A percentile compares a stretch with the other conserved stretches of the same genome.
phyloP scores from a whole-genome alignment of 92 coral and sea anemone genomes.

The Desmophyllum pertusum region DNA sequence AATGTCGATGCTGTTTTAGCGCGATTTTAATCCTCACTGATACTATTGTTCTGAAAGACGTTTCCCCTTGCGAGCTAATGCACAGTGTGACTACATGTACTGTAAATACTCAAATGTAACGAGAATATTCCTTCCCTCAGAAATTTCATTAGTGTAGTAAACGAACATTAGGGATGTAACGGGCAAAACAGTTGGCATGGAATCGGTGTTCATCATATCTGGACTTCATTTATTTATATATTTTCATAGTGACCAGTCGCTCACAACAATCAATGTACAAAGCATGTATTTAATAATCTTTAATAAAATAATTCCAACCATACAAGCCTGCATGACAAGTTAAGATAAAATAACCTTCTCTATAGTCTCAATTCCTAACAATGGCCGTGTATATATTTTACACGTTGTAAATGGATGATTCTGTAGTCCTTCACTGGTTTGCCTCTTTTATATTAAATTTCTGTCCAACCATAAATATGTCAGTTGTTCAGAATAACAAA shows the following conservation, averaged over 20 bases:
- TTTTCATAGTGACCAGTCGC: neutral
- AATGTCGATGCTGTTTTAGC: no score
- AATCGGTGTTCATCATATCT: no score
- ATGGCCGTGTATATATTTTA: neutral
- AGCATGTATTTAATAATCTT: neutral
- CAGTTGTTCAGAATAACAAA: neutral
- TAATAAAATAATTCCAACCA: neutral
- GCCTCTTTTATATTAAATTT: neutral
- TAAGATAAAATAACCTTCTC: neutral
- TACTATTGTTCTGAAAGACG: no score
- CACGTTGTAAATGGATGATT: neutral
- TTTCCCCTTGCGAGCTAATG: no score
- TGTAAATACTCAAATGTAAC: no score
- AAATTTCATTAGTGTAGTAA: no score
- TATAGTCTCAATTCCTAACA: neutral
- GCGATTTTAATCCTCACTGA: no score
- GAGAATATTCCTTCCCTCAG: no score
- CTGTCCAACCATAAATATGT: neutral
- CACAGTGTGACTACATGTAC: no score
- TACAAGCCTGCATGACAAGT: neutral
- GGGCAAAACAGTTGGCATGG: no score
- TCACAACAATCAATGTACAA: neutral
- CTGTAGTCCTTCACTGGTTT: neutral
- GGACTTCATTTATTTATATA: no score
- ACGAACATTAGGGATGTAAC: no score